These are phyloP conservation scores for Selenia dentaria DNA, from an alignment of 2,888 invertebrate species.

Conservation along the genomic window DNA sequence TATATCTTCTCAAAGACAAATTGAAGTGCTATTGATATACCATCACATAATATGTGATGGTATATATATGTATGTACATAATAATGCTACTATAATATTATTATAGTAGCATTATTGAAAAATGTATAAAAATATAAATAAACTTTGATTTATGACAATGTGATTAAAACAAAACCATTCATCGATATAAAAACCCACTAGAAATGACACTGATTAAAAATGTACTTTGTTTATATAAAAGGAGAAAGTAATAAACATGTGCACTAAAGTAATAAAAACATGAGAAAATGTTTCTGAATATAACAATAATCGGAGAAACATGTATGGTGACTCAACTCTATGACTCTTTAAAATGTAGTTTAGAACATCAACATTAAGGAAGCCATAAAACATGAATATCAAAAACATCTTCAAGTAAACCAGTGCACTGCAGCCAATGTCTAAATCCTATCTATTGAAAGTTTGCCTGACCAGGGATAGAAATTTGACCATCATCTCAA, in stretches of 20 bases:
- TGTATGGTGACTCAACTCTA: no score
- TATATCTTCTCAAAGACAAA: conserved; percentile 46
- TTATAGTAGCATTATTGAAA: conserved; percentile 39
- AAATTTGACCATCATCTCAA: no score
- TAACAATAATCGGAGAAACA: neutral
- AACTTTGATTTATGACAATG: conserved; percentile 60
- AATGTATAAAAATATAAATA: conserved; percentile 61
- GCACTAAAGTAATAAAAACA: conserved; percentile 40
- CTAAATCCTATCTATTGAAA: no score
- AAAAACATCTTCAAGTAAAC: no score
- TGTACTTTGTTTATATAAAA: conserved; percentile 39
- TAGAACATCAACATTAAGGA: no score
- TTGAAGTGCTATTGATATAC: conserved; percentile 51
- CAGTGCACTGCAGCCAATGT: no score
- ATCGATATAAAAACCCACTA: conserved; percentile 53
- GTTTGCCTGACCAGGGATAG: no score
- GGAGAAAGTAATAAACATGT: conserved; percentile 54
- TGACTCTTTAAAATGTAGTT: no score
- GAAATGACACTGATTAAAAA: conserved; percentile 33
- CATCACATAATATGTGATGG: no score
- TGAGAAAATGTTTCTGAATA: conserved; percentile 31
- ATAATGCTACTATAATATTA: no score
- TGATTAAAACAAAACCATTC: conserved; percentile 66
- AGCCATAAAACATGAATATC: no score
- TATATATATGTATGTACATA: no score